Base-by-base conservation (phyloP, 2,888 invertebrate genomes). In the Chromoteleia sp. region DNA sequence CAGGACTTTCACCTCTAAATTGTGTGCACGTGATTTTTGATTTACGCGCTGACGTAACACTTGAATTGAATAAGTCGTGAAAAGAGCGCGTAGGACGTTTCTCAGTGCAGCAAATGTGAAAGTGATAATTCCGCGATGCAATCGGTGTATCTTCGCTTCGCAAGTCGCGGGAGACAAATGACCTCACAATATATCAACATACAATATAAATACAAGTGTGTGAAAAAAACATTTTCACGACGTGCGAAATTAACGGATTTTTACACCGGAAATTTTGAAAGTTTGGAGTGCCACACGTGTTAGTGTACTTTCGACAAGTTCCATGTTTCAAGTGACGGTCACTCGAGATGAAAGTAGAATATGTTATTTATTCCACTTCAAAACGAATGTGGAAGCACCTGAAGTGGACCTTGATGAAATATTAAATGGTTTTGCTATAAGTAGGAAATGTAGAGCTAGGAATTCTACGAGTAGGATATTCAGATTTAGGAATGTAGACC, bases 311-410 rank as follows among this genome's bases (percentile, higher is more conserved):
- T 61, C 68, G 68, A 61, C 68, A 29, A 76, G 54, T 76, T 76
- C n/a, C 8, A 10, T 12, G 30, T 39, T 48, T 67, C 67, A 43
- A 76, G 67, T 43, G 67, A 58, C 39, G 52, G 59, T 76, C 76
- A 70, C 61, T 76, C 17, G 68, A 61, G 33, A 61, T 68, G 30
- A 54, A 76, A 59, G 75, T 68, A 15, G 41, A 65, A 52, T 41
- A 59, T 59, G 65, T 68, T 52, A 52, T 68, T 50, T 41, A 59
- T 33, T 17, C n/a, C 7, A 48, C 17, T 48, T 65, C n/a, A 33
- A 48, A 33, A 45, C 12, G 61, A 33, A 7, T 29, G 43, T 96
- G 95, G 89, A 96, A 96, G 61, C 41, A 39, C 58, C 58, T 58
- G 17, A 15, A 54, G 2, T 10, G 29, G 14, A 29, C 6, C 15